These are phyloP conservation scores for Caranx ignobilis DNA, from an alignment of 2,113 vertebrate genomes.

Conservation along the genomic window DNA sequence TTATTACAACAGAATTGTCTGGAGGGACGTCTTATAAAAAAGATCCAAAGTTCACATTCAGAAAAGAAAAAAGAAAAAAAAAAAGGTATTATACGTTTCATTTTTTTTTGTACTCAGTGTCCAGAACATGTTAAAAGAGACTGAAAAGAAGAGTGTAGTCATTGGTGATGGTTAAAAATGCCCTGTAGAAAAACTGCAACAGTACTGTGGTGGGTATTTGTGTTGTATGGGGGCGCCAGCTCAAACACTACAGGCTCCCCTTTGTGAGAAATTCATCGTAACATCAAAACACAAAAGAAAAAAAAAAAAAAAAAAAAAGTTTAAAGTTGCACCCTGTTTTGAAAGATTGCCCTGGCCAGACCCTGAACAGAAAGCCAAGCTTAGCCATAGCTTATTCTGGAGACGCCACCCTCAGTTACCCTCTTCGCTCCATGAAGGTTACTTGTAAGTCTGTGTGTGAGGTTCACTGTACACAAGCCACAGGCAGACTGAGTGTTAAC, in stretches of 20 bases:
- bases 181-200: conserved; percentile 74
- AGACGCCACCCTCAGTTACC: conserved; percentile 68
- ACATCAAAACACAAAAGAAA: conserved; percentile 14
- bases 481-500: conserved; percentile 63
- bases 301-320: conserved; percentile 54
- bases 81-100: conserved; percentile 26
- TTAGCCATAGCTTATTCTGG: conserved; percentile 63
- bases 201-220: conserved; percentile 52
- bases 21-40: conserved; percentile 55
- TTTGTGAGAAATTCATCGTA: conserved; percentile 47
- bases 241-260: conserved; percentile 27
- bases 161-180: conserved; percentile 62
- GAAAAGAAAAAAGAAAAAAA: background rate
- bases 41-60: conserved; percentile 71
- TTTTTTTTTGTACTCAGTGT: conserved; percentile 50
- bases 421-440: conserved; percentile 49
- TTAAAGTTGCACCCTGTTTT: conserved; percentile 81
- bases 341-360: conserved; percentile 71
- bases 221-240: conserved; percentile 24
- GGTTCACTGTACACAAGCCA: conserved; percentile 43
- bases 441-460: conserved; percentile 38
- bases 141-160: conserved; percentile 20
- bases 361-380: conserved; percentile 76
- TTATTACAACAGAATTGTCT: conserved; percentile 57
- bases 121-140: conserved; percentile 39